Base-by-base conservation (phyloP, 2,113 vertebrate species). In the Panthera tigris region DNA sequence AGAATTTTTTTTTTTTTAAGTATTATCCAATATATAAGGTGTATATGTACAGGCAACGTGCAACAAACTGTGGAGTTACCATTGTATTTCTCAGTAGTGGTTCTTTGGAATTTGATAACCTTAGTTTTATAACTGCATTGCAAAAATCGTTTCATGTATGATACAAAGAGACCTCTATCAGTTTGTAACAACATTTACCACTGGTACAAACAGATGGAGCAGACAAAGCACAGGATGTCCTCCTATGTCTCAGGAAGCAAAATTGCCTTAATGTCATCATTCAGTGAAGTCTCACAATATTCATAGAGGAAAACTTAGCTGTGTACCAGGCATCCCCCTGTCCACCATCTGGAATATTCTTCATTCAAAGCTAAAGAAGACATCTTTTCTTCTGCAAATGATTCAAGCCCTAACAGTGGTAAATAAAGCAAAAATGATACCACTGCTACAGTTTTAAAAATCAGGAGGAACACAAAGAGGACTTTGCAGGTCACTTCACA, bases 61-160 rank as follows among this genome's bases (percentile, higher is more conserved):
- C 5, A 41, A 52, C 63, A 69, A 89, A 91, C 1, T 68, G 31
- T 16, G 86, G n/a, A 65, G 48, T 89, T 85, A 76, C 29, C 41
- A 21, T 23, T 41, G 1, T 50, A 63, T 95, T 74, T 91, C 91
- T 96, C 52, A 93, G 65, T 15, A 91, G 69, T 36, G 45, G 1
- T 8, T 23, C 50, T 57, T n/a, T 81, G 33, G 57, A 95, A 94
- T 88, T 91, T 76, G 50, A 80, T 76, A 88, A 95, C 92, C 14
- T 66, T 50, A 29, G 65, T 48, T 93, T 93, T 93, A 15, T 66
- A 92, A 65, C 9, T 92, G 48, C 19, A 48, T 3, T 79, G 31
- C 41, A 97, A 96, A 95, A 92, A 69, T 74, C 63, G 87, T 68
- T 87, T 55, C 48, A 83, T 8, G 7, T 84, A 36, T 80, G 83